Evolutionary conservation across 2,888 invertebrate genomes (phyloP).

Genomic region (Drosophila eohydei): DNA sequence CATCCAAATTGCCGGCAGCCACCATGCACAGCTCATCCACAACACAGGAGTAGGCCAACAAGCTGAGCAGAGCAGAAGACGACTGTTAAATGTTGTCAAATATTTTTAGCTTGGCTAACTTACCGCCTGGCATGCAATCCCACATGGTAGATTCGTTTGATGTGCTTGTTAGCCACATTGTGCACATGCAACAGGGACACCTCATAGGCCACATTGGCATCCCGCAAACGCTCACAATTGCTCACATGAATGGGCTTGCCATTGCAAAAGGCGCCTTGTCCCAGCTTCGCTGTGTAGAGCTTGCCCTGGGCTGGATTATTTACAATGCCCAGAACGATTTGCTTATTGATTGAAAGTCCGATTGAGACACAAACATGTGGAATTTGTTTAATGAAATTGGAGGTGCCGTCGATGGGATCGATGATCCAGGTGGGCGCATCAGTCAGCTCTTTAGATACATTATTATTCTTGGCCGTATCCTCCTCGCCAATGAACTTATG

Average conservation of each 20-base stretch:
- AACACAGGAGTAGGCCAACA: conserved; percentile 89
- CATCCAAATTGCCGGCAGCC: conserved; percentile 89
- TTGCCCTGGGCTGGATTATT: conserved; percentile 90
- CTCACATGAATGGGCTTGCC: conserved; percentile 87
- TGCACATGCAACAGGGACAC: conserved; percentile 82
- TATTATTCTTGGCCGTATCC: conserved; percentile 84
- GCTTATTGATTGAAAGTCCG: conserved; percentile 87
- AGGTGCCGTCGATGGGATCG: conserved; percentile 95
- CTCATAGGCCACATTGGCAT: conserved; percentile 84
- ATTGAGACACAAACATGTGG: conserved; percentile 90
- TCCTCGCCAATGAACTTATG: conserved; percentile 92
- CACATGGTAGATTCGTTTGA: conserved; percentile 83
- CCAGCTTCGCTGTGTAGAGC: conserved; percentile 89
- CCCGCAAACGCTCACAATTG: conserved; percentile 72
- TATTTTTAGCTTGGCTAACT: not conserved
- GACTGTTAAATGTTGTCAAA: not conserved
- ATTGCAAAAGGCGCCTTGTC: conserved; percentile 91
- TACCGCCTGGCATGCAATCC: conserved; percentile 83
- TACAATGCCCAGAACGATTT: conserved; percentile 89
- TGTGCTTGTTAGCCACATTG: conserved; percentile 80
- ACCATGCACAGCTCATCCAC: conserved; percentile 90
- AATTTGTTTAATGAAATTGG: conserved; percentile 91
- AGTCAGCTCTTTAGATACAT: conserved; percentile 87
- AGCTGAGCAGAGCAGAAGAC: conserved; percentile 52
- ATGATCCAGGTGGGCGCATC: conserved; percentile 93